A percentile compares a stretch with the other conserved stretches of the same genome.
phyloP scores from a whole-genome alignment of 2,113 vertebrate genomes.

The Pygoscelis adeliae region DNA sequence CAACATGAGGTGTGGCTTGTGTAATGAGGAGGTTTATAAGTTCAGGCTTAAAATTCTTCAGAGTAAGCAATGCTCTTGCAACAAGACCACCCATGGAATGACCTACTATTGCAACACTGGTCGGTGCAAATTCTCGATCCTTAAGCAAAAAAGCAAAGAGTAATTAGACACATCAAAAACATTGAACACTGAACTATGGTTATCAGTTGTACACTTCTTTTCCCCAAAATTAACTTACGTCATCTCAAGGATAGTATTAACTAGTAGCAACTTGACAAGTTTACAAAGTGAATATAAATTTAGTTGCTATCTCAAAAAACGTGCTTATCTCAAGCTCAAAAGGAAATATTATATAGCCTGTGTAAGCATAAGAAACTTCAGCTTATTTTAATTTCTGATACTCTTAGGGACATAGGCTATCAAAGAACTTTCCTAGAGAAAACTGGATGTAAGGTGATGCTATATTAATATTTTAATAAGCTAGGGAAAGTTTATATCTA shows the following conservation, averaged over 20 bases:
- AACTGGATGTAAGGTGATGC: neutral
- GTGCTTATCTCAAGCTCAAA: neutral
- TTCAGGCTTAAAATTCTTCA: constrained; percentile 88
- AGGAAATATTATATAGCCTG: neutral
- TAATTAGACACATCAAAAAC: neutral
- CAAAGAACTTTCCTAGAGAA: neutral
- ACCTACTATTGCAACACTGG: constrained; percentile 89
- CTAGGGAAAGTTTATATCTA: neutral
- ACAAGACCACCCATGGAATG: constrained; percentile 99
- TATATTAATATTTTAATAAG: neutral
- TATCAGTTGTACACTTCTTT: neutral
- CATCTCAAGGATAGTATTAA: neutral
- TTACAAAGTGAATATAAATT: neutral
- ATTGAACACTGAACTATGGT: neutral
- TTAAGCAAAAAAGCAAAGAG: constrained; percentile 51
- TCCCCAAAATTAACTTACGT: fast-evolving
- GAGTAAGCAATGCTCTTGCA: constrained; percentile 89
- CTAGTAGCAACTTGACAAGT: neutral
- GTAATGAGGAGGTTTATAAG: constrained; percentile 93
- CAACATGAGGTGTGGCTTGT: constrained; percentile 93
- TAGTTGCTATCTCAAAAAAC: neutral
- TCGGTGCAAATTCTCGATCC: constrained; percentile 83
- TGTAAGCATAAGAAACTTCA: neutral
- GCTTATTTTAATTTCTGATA: neutral
- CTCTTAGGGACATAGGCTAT: neutral